phyloP scores from a whole-genome alignment of 2,113 vertebrate genomes.

The Gallinago paraguaiae region DNA sequence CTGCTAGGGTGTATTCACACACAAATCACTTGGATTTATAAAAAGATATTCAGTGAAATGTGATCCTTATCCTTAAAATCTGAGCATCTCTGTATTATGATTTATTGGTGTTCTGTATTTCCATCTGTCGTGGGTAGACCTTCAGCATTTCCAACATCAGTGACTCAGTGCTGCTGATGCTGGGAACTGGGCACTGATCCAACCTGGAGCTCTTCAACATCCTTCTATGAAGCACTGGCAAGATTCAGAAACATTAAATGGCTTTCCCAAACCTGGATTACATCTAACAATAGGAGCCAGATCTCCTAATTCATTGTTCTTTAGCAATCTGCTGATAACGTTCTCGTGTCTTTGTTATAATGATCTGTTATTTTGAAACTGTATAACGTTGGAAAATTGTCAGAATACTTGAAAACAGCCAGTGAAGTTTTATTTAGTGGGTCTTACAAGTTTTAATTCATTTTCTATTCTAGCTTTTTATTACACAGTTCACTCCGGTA shows the following conservation, averaged over 20 bases:
- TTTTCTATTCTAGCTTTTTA: neutral
- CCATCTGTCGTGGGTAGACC: neutral
- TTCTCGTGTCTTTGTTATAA: neutral
- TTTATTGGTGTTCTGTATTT: conserved; percentile 16
- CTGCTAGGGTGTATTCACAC: neutral
- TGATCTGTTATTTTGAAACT: neutral
- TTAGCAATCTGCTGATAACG: neutral
- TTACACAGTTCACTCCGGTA: neutral
- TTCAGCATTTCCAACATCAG: neutral
- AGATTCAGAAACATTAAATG: neutral
- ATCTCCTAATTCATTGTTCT: neutral
- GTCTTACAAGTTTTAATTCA: neutral
- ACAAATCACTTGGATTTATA: neutral
- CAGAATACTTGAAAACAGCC: neutral
- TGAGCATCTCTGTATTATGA: neutral
- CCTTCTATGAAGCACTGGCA: conserved; percentile 23
- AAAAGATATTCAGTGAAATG: neutral
- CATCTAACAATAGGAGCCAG: neutral
- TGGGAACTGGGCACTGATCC: neutral
- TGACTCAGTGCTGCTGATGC: neutral
- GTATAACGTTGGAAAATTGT: neutral
- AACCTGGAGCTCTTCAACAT: conserved; percentile 1
- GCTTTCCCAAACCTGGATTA: conserved; percentile 7
- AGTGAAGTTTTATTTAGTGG: neutral
- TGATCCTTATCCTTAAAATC: neutral